A percentile compares a stretch with the other conserved stretches of the same genome.
Evolutionary conservation across 1,140 invertebrate species (phyloP).

Genomic region (Caenorhabditis tropicalis): DNA sequence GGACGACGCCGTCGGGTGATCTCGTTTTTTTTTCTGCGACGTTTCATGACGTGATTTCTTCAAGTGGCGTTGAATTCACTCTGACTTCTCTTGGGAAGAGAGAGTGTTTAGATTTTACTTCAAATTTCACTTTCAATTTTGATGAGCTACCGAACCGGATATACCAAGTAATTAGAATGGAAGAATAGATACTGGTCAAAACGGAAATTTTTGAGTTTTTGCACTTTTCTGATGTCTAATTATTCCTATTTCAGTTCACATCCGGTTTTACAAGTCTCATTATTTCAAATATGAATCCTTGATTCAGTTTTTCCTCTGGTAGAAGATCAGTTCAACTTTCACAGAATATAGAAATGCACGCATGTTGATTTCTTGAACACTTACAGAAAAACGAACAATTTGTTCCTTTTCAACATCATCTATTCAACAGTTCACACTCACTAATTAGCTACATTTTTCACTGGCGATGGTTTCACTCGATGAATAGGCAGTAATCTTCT

Average conservation of each 20-base stretch:
- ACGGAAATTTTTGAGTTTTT: not conserved
- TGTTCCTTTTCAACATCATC: not conserved
- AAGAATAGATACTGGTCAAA: not conserved
- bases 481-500: not conserved
- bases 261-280: no score
- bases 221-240: no score
- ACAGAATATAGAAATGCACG: no score
- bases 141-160: not conserved
- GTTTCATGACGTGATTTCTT: constrained; percentile 33
- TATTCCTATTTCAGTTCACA: no score
- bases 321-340: not conserved
- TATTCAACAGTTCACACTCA: not conserved
- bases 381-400: not conserved
- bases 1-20: not conserved
- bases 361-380: not conserved
- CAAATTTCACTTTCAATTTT: not conserved
- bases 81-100: not conserved
- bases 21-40: not conserved
- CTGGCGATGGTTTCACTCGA: not conserved
- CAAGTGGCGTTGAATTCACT: not conserved
- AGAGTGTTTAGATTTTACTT: not conserved
- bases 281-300: not conserved
- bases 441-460: not conserved
- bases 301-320: not conserved
- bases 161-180: not conserved